A percentile compares a stretch with the other conserved stretches of the same genome.
These are phyloP conservation scores for Caenorhabditis parvicauda DNA, from an alignment of 2,888 invertebrate species.

Conservation along the genomic window DNA sequence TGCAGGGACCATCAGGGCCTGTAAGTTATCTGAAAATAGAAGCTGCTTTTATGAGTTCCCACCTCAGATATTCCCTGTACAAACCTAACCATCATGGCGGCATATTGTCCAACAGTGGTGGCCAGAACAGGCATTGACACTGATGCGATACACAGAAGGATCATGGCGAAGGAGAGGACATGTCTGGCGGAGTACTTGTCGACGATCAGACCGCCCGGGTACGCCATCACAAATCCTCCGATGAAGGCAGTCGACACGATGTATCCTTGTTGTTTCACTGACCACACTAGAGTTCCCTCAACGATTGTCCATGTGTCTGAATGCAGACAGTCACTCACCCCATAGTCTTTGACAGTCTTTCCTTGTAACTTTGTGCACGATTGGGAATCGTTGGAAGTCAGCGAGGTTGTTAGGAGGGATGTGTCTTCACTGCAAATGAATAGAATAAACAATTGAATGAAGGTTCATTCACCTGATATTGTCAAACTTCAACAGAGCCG, in stretches of 20 bases:
- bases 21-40: neutral
- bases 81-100: conserved; percentile 35
- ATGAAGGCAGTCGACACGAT: conserved; percentile 24
- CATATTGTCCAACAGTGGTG: conserved; percentile 17
- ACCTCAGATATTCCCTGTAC: conserved; percentile 48
- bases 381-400: neutral
- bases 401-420: too few relatives aligned
- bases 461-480: too few relatives aligned
- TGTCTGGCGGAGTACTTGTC: conserved; percentile 29
- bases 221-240: conserved; percentile 30
- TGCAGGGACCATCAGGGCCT: conserved; percentile 46
- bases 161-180: conserved; percentile 15
- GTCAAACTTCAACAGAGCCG: conserved; percentile 27
- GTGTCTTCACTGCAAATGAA: neutral
- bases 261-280: conserved; percentile 17
- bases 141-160: conserved; percentile 14
- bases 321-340: conserved; percentile 4
- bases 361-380: conserved; percentile 16
- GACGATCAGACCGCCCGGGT: conserved; percentile 20
- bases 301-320: neutral
- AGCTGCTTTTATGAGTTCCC: neutral
- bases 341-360: conserved; percentile 19
- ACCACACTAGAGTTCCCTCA: conserved; percentile 29
- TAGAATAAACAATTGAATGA: too few relatives aligned
- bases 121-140: conserved; percentile 33